Evolutionary conservation across 1,140 invertebrate genomes (phyloP).

Genomic region (Hylaeus anthracinus): DNA sequence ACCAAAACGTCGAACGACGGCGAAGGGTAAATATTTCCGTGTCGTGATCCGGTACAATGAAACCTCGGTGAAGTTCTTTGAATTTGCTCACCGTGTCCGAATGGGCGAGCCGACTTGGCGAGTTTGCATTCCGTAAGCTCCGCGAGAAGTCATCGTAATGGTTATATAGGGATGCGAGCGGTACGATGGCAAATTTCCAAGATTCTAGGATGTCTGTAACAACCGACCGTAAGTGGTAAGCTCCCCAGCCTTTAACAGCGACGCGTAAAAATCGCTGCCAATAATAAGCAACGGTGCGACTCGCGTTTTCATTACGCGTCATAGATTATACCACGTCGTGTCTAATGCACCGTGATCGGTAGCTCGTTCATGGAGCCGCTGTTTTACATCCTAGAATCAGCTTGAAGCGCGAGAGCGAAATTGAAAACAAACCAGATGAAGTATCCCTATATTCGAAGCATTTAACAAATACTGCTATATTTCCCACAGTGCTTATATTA

Average conservation of each 20-base stretch:
- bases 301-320: not conserved
- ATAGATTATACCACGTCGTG: slow-evolving; percentile 1
- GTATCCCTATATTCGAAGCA: too few species aligned
- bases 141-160: too few species aligned
- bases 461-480: too few species aligned
- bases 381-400: not conserved
- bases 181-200: too few species aligned
- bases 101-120: not conserved
- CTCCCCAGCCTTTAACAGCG: not conserved
- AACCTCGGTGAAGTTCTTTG: slow-evolving; percentile 17
- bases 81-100: not conserved
- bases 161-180: too few species aligned
- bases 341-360: slow-evolving; percentile 10
- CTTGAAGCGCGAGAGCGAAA: not conserved
- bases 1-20: slow-evolving; percentile 44
- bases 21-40: slow-evolving; percentile 43
- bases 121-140: not conserved
- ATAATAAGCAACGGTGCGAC: slow-evolving; percentile 10
- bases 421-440: not conserved
- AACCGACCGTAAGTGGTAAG: not conserved
- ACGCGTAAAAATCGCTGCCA: not conserved
- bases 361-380: not conserved
- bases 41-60: slow-evolving; percentile 29
- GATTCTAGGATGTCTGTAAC: slow-evolving; percentile 12
- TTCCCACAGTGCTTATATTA: too few species aligned